Evolutionary conservation across 2,113 vertebrate genomes (phyloP).

Genomic region (Sebastes schlegelii): DNA sequence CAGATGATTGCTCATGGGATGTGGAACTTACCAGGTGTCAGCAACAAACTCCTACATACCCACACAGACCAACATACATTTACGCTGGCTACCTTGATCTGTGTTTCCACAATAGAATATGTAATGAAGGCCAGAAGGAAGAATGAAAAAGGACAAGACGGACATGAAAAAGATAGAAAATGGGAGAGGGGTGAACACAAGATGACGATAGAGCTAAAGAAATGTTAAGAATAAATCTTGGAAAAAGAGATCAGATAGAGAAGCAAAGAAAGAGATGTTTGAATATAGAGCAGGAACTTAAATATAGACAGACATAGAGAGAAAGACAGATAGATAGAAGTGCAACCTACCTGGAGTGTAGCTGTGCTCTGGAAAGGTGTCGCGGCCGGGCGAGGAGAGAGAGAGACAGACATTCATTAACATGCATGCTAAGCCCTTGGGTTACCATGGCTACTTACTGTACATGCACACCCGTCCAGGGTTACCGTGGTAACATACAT

Average conservation of each 20-base stretch:
- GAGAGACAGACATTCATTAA: slow-evolving; percentile 99
- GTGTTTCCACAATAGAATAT: slow-evolving; percentile 13
- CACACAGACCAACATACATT: slow-evolving; percentile 61
- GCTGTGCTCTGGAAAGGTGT: slow-evolving; percentile 95
- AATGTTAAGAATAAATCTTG: slow-evolving; percentile 12
- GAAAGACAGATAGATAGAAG: slow-evolving; percentile 80
- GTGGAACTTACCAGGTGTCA: slow-evolving; percentile 76
- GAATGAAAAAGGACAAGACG: slow-evolving; percentile 10
- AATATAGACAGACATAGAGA: slow-evolving; percentile 57
- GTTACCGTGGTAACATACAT: slow-evolving; percentile 77
- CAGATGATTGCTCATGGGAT: slow-evolving; percentile 55
- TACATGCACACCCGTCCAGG: slow-evolving; percentile 80
- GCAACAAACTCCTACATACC: slow-evolving; percentile 64
- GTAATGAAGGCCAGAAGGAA: slow-evolving; percentile 26
- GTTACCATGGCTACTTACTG: slow-evolving; percentile 82
- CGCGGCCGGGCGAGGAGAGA: slow-evolving; percentile 96
- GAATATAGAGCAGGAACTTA: slow-evolving; percentile 63
- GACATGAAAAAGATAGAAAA: slow-evolving; percentile 12
- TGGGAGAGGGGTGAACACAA: neutral
- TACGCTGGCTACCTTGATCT: slow-evolving; percentile 43
- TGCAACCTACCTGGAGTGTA: slow-evolving; percentile 98
- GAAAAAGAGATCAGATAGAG: slow-evolving; percentile 6
- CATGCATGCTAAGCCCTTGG: slow-evolving; percentile 94
- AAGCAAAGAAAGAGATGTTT: slow-evolving; percentile 32
- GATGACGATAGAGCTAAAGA: slow-evolving; percentile 10